Evolutionary conservation across 2,888 invertebrate species (phyloP).

Genomic region (Chelonus formosanus): DNA sequence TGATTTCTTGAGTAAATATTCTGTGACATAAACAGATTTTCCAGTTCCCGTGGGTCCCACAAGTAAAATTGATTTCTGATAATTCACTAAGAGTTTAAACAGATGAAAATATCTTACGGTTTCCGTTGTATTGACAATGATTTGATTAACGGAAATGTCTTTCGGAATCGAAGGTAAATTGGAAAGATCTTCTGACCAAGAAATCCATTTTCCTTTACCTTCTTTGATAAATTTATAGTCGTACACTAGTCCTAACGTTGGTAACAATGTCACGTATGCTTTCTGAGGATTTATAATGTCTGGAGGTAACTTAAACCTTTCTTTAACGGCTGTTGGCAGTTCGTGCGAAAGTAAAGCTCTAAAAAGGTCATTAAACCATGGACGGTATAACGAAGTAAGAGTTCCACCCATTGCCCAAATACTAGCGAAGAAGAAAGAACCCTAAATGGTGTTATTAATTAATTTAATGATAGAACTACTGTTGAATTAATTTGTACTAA

Average conservation of each 20-base stretch:
- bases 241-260: conserved; percentile 82
- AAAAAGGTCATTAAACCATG: conserved; percentile 77
- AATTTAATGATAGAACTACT: not conserved
- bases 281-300: conserved; percentile 67
- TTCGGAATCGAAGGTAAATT: conserved; percentile 80
- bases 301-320: conserved; percentile 68
- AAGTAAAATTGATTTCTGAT: conserved; percentile 84
- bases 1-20: conserved; percentile 81
- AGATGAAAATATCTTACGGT: conserved; percentile 85
- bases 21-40: conserved; percentile 90
- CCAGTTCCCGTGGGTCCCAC: conserved; percentile 96
- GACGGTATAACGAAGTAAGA: conserved; percentile 76
- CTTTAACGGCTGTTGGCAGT: conserved; percentile 74
- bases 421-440: conserved; percentile 90
- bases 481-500: not conserved
- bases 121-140: conserved; percentile 91
- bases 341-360: conserved; percentile 83
- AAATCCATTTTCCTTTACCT: conserved; percentile 90
- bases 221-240: conserved; percentile 92
- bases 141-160: conserved; percentile 92
- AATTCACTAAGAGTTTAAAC: conserved; percentile 79
- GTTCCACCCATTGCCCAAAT: conserved; percentile 93
- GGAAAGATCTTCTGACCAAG: conserved; percentile 85
- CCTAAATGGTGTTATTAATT: conserved; percentile 66
- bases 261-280: conserved; percentile 83